Base-by-base conservation (phyloP, 2,113 vertebrate genomes). In the Capreolus pygargus region DNA sequence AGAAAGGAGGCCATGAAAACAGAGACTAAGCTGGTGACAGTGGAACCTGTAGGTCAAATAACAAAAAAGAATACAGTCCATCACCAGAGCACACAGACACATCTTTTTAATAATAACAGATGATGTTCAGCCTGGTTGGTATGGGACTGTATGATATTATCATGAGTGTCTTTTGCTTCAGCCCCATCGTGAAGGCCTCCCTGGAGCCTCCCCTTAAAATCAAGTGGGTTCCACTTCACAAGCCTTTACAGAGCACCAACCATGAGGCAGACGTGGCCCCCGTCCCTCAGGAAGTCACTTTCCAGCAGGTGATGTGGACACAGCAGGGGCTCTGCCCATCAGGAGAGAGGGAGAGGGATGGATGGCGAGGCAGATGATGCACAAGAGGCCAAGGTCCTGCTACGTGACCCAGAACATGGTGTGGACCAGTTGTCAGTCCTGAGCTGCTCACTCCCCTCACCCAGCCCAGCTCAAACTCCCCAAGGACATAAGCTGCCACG, bases 351-450 rank as follows among this genome's bases (percentile, higher is more conserved):
- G 47, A 70, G n/a, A 55, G 3, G 30, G 33, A 9, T 1, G 11
- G 89, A 36, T 4, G 0, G 30, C 0, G 11, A 88, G 43, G 27
- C 0, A 2, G 30, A 33, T 0, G 39, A n/a, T 33, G 8, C 16
- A 8, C 3, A 39, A 25, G 79, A 33, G 39, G 43, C 4, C 17
- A 74, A 55, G 58, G 36, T 9, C 16, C 15, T 43, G 67, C 25
- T 27, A 1, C 6, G 25, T 0, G 57, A 70, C 43, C 64, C 33
- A 82, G 91, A 93, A 58, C 58, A 36, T 1, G 7, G 25, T 3
- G 2, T 45, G 39, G 87, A 30, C 15, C 45, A 12, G 28, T 36
- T 30, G 43, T 78, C 10, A 55, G 60, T 47, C 55, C 21, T 45
- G 7, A 55, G 9, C 74, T 10, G 54, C 25, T 2, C 83, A 95